These are phyloP conservation scores for Drosophila atroscutellata DNA, from an alignment of 2,888 invertebrate genomes.

Conservation along the genomic window DNA sequence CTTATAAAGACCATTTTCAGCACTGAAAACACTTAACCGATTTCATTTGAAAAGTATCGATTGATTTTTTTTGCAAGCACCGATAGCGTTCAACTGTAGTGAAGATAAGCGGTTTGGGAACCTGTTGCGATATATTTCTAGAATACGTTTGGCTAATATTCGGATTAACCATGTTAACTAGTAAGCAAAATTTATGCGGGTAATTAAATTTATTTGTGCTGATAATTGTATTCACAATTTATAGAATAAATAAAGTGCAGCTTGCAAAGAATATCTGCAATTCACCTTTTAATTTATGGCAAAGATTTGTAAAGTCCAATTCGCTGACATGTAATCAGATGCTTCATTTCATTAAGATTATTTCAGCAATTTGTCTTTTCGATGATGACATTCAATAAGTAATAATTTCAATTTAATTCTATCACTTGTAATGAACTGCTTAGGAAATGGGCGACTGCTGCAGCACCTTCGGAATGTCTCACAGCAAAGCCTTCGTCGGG, in stretches of 20 bases:
- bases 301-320: neutral
- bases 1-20: neutral
- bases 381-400: constrained; percentile 25
- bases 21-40: neutral
- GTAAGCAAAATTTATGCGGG: neutral
- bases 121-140: too few species aligned
- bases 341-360: constrained; percentile 29
- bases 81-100: neutral
- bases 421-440: constrained; percentile 41
- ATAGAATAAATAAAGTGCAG: neutral
- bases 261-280: constrained; percentile 7
- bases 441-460: constrained; percentile 32
- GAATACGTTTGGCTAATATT: neutral
- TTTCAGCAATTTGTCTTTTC: constrained; percentile 1
- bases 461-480: constrained; percentile 20
- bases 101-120: neutral
- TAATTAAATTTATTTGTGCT: neutral
- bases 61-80: neutral
- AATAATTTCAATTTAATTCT: neutral
- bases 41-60: constrained; percentile 14
- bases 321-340: constrained; percentile 25
- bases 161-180: neutral
- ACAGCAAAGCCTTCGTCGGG: constrained; percentile 15
- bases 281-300: neutral
- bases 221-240: neutral